Evolutionary conservation across 1,140 invertebrate genomes (phyloP), one percentile per base, ranked within the genome.

Genomic region (Laupala kohalensis): DNA sequence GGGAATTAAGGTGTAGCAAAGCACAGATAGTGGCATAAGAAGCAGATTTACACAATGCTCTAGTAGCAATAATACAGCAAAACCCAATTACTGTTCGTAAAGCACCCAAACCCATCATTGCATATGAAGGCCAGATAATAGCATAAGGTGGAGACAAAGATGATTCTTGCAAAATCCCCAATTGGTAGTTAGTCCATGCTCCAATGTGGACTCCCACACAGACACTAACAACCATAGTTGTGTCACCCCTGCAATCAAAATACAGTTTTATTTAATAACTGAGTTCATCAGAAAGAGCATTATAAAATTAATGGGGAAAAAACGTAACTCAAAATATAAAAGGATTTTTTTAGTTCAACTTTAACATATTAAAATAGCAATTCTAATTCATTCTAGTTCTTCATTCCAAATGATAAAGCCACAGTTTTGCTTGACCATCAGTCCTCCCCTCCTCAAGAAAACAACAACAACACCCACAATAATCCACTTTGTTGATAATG

Each of bases 131-230:
- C 90, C 90, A 93, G 72, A 90, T 86, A 73, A 93, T 90, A 27
- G 83, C 77, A 80, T 92, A 92, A 3, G 92, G 92, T 24, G 88
- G 87, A 28, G 81, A 76, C 3, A 79, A 71, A 6, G 78, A 72
- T 24, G 86, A 83, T 29, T 84, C 81, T 12, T 79, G 77, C 81
- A 92, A 87, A 72, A 87, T 82, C 27, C 91, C 91, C 23, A 88
- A 83, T 78, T 89, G 90, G 79, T 89, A 94, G 81, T 93, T 93
- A 5, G 91, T 81, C 92, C 93, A 95, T 3, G 91, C 85, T n/a
- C 92, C 93, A 9, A 87, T 80, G 66, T 90, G 84, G 68, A 93
- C 83, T 62, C 94, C 94, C n/a, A 88, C 86, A 72, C 87, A 89
- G 6, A 93, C 89, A 25, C 89, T 90, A 65, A 95, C 81, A 69